Conservation (phyloP, 1,140 invertebrate genomes). For the Zaprionus ornatus region DNA sequence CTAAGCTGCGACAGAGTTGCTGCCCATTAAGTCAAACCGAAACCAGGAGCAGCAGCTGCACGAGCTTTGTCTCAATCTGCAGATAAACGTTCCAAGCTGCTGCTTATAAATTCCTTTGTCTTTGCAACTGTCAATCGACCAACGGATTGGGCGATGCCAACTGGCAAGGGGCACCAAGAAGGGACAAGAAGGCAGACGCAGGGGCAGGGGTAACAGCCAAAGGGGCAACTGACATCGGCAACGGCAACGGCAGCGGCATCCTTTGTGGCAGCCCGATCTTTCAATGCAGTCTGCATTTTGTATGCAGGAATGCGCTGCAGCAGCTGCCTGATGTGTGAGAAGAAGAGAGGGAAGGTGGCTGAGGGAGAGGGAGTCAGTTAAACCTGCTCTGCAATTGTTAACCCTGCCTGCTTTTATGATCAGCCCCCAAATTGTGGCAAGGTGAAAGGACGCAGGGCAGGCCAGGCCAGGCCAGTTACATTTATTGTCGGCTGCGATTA, state of each 20-base stretch:
- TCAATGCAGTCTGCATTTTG: conserved; percentile 19
- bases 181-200: too few species aligned
- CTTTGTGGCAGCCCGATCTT: conserved; percentile 3
- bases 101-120: conserved; percentile 79
- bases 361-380: background rate
- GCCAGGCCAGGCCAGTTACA: background rate
- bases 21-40: conserved; percentile 64
- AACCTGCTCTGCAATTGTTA: background rate
- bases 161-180: background rate
- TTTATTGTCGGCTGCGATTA: conserved; percentile 57
- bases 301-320: conserved; percentile 59
- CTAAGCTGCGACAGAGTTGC: conserved; percentile 2
- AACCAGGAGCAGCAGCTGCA: conserved; percentile 26
- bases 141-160: background rate
- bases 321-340: background rate
- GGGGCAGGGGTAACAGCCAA: background rate
- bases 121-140: conserved; percentile 29
- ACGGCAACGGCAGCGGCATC: conserved; percentile 2
- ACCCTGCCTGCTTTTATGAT: conserved; percentile 6
- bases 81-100: conserved; percentile 62
- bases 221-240: background rate
- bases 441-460: background rate
- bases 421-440: background rate
- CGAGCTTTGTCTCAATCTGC: conserved; percentile 68
- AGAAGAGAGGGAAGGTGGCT: background rate